Evolutionary conservation across 1,140 invertebrate species (phyloP), one percentile per base, ranked within the genome.

Genomic region (Bombus confusus): DNA sequence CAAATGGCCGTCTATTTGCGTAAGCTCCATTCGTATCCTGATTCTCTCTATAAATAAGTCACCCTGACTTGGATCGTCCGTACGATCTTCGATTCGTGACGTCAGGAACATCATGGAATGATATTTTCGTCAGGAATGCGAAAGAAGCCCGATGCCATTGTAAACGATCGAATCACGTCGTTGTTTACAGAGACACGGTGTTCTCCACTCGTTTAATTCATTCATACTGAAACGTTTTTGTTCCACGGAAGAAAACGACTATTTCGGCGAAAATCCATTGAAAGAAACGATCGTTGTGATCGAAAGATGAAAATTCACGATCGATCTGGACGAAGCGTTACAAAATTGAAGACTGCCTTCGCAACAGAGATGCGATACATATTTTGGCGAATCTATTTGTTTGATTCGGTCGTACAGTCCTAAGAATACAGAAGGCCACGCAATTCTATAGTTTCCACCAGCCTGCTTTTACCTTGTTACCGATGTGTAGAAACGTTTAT

Each of bases 41-140:
- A 80, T 52, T 43, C 28, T 59, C 57, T 79, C 87, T 88, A 88
- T 79, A 88, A 88, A 88, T 88, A 87, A 82, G 43, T 72, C 43
- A 62, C 83, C 15, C 76, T 43, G 52, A 83, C 72, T 83, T 6
- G 68, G 28, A 71, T 52, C 41, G 39, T 69, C 25, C 28, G 25
- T 66, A 79, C 64, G 12, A 82, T 88, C 39, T 80, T 84, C 41
- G 68, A 88, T 79, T 88, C 52, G 57, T 78, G 79, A 87, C 79
- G 85, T 86, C 66, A 64, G 68, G 25, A 34, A 79, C 73, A 57
- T 62, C 52, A 52, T 34, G 34, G 25, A 41, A 69, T 9, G 72
- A 80, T 73, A 78, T 43, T 75, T 84, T 64, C 4, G 25, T n/a
- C 43, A 25, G 22, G 43, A 76, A 41, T 41, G 22, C 71, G 34